phyloP scores from a whole-genome alignment of 2,797 vertebrate species.

The Gymnothorax reevesii region DNA sequence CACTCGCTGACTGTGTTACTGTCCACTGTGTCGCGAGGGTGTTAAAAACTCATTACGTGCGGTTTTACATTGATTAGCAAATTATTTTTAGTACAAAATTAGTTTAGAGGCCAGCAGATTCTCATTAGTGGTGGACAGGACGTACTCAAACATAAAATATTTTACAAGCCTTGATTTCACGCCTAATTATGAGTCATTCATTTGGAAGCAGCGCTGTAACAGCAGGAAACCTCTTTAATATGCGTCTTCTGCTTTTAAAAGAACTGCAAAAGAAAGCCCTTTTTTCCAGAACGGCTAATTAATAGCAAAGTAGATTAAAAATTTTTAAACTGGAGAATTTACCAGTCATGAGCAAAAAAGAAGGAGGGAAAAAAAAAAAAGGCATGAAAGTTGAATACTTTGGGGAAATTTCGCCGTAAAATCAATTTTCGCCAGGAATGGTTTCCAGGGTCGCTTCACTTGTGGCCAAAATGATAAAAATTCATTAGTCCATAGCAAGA shows the following conservation, averaged over 20 bases:
- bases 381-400: not conserved
- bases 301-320: conserved; percentile 56
- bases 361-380: not conserved
- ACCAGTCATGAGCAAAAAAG: not conserved
- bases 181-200: conserved; percentile 66
- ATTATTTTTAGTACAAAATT: conserved; percentile 63
- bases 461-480: not conserved
- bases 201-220: conserved; percentile 66
- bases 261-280: conserved; percentile 46
- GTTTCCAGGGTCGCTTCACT: not conserved
- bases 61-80: conserved; percentile 57
- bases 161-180: conserved; percentile 69
- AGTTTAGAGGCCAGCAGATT: conserved; percentile 48
- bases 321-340: conserved; percentile 29
- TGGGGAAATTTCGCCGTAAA: not conserved
- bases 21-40: not conserved
- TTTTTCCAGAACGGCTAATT: conserved; percentile 55
- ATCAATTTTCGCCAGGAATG: not conserved
- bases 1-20: not conserved
- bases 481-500: not conserved
- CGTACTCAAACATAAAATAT: conserved; percentile 58
- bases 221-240: conserved; percentile 68
- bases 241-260: conserved; percentile 59
- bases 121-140: conserved; percentile 63
- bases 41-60: conserved; percentile 34